Evolutionary conservation across 2,888 invertebrate genomes (phyloP), one percentile per base, ranked within the genome.

Genomic region (Tenthredo mesomela): DNA sequence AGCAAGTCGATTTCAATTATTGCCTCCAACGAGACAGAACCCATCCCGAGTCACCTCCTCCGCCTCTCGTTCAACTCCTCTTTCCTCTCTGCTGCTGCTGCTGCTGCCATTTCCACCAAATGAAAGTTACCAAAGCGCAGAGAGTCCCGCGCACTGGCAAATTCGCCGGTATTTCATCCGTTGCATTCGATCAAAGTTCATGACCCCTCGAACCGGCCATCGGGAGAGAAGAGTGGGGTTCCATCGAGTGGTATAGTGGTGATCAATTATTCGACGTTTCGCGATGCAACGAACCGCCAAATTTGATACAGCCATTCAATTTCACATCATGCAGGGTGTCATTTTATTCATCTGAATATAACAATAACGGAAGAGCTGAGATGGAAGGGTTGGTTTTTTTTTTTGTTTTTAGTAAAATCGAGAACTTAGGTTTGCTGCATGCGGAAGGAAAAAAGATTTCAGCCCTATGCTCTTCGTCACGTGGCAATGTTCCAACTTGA

Each of bases 171-270:
- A 80, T 80, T 80, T 80, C 61, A 80, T 80, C 80, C 80, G 80
- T 40, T 33, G 80, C 40, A 80, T 58, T 80, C 61, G 80, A 80
- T 80, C 80, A 80, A 80, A 80, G 80, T 80, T 80, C 80, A 61
- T 61, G 80, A 80, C 80, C 80, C 77, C 77, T 47, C 77, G 77
- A 47, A 73, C 73, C 12, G 37, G 37, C 37, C 37, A 37, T 2
- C 6, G 73, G 12, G n/a, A 43, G n/a, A 25, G 70, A 37, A 73
- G 12, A 40, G 29, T 29, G 29, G 21, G 40, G 71, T 21, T 12
- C 12, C 3, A 77, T 4, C 50, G n/a, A 75, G 43, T 25, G 54
- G 43, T 25, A 12, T n/a, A 6, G n/a, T 12, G 54, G 77, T 77
- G 77, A 77, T 77, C 47, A 77, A 77, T 77, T 77, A 77, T 77